phyloP scores from a whole-genome alignment of 2,113 vertebrate genomes.

The Hemiprocne comata region DNA sequence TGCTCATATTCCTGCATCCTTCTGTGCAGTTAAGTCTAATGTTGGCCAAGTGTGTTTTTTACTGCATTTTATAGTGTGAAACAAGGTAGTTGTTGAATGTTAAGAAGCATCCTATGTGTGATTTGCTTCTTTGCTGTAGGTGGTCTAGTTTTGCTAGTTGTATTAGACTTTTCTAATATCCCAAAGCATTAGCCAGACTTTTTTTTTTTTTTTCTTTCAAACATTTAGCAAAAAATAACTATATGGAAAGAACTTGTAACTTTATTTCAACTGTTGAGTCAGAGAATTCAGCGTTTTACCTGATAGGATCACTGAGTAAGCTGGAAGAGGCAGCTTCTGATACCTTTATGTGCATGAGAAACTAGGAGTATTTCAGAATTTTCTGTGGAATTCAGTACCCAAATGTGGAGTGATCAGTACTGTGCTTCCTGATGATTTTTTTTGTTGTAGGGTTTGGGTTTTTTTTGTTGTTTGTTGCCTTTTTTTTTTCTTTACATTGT shows the following conservation, averaged over 20 bases:
- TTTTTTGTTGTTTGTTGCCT: not conserved
- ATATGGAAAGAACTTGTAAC: not conserved
- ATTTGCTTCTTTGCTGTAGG: not conserved
- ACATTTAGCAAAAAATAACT: not conserved
- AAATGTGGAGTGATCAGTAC: not conserved
- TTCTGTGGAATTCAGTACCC: not conserved
- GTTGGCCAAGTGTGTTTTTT: slow-evolving; percentile 47
- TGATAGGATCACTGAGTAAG: not conserved
- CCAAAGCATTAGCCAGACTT: slow-evolving; percentile 10
- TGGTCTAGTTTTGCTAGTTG: slow-evolving; percentile 28
- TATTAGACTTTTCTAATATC: slow-evolving; percentile 40
- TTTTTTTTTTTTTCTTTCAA: slow-evolving; percentile 30
- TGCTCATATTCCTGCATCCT: not conserved
- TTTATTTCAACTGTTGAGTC: not conserved
- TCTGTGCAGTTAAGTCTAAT: not conserved
- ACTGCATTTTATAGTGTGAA: slow-evolving; percentile 44
- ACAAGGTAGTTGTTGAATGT: not conserved
- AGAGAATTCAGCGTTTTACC: not conserved
- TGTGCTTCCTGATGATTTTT: not conserved
- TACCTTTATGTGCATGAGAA: not conserved
- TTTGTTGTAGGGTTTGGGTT: fast-evolving
- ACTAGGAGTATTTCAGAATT: not conserved
- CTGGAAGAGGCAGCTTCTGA: not conserved
- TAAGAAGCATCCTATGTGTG: not conserved
- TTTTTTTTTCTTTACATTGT: not conserved